Conservation (phyloP, 1,140 invertebrate genomes). For the Tribolium madens region DNA sequence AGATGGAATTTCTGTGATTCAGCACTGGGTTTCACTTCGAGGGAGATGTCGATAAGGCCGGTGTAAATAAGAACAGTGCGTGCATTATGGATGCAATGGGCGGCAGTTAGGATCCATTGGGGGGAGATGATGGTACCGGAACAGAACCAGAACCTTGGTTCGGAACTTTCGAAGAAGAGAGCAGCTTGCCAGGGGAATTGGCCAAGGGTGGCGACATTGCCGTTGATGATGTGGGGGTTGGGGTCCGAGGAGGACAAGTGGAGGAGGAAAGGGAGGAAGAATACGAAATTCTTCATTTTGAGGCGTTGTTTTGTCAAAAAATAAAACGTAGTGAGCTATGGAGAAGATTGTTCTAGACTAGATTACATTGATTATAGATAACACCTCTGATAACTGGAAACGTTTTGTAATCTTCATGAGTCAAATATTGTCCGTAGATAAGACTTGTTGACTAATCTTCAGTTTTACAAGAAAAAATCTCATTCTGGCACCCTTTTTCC, state of each 20-base stretch:
- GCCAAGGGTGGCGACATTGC: background rate
- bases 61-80: background rate
- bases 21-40: background rate
- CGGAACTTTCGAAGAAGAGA: background rate
- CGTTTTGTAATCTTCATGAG: too few relatives aligned
- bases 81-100: background rate
- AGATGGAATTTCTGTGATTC: background rate
- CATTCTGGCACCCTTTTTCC: too few relatives aligned
- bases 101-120: background rate
- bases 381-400: too few relatives aligned
- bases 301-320: too few relatives aligned
- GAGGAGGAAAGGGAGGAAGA: background rate
- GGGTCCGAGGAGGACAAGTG: background rate
- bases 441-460: too few relatives aligned
- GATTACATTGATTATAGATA: too few relatives aligned
- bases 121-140: background rate
- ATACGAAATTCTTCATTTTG: too few relatives aligned
- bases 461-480: too few relatives aligned
- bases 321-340: too few relatives aligned
- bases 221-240: conserved; percentile 1
- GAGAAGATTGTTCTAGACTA: too few relatives aligned
- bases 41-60: background rate
- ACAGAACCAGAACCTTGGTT: background rate
- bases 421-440: too few relatives aligned
- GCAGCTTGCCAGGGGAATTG: conserved; percentile 9